These are phyloP conservation scores for Monoplex corrugatus DNA, from an alignment of 2,888 invertebrate species.

Conservation along the genomic window DNA sequence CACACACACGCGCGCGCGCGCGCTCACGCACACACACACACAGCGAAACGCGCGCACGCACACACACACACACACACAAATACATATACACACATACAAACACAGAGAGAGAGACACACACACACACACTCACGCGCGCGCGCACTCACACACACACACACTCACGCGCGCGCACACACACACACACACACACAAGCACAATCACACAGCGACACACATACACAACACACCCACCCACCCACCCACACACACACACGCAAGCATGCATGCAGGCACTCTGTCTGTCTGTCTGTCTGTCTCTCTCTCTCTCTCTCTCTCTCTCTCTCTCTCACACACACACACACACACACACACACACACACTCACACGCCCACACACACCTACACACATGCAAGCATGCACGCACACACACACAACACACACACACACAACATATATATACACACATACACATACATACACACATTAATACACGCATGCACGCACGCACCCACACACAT, in stretches of 20 bases:
- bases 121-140: background rate
- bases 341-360: too few relatives aligned
- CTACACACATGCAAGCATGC: too few relatives aligned
- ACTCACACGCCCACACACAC: too few relatives aligned
- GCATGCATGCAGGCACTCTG: background rate
- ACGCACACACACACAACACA: too few relatives aligned
- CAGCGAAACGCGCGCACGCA: background rate
- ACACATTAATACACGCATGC: too few relatives aligned
- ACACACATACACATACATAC: too few relatives aligned
- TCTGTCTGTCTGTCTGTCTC: too few relatives aligned
- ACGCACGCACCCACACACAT: too few relatives aligned
- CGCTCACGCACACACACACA: background rate
- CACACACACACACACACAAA: constrained; percentile 12
- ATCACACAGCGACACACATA: background rate
- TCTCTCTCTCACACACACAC: too few relatives aligned
- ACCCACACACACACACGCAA: background rate
- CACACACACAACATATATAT: too few relatives aligned
- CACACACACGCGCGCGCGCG: background rate
- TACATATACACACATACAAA: background rate
- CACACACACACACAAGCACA: background rate
- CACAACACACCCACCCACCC: too few relatives aligned
- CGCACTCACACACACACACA: background rate
- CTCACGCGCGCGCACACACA: background rate
- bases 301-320: too few relatives aligned
- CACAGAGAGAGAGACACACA: background rate